Conservation (phyloP, 2,797 vertebrate species). For the Platalea minor region DNA sequence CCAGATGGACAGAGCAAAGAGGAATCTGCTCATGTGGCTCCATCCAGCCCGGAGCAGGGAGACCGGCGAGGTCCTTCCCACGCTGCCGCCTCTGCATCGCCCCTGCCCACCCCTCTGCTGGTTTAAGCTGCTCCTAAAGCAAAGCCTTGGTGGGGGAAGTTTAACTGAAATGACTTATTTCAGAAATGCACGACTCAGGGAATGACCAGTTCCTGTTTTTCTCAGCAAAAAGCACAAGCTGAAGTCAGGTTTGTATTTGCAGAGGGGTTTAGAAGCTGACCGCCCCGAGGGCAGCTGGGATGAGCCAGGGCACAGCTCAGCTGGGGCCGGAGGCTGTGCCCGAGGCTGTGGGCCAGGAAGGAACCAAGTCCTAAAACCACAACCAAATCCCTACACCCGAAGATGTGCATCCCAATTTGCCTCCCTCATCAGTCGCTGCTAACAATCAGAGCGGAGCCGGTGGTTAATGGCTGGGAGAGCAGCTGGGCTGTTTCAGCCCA, state of each 20-base stretch:
- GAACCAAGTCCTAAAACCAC: background rate
- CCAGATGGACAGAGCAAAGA: background rate
- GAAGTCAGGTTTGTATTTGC: background rate
- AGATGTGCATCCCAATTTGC: background rate
- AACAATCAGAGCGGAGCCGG: background rate
- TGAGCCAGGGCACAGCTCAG: background rate
- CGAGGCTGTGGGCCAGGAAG: background rate
- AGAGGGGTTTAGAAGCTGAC: background rate
- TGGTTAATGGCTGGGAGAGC: background rate
- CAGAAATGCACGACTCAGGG: rapidly evolving
- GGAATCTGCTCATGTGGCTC: background rate
- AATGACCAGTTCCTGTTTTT: background rate
- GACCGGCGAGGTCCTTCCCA: rapidly evolving
- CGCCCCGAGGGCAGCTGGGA: background rate
- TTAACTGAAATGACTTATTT: background rate
- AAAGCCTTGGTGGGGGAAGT: background rate
- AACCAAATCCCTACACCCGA: background rate
- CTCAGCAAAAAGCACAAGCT: background rate
- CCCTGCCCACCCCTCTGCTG: rapidly evolving
- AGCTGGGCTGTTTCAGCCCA: background rate
- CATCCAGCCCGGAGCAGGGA: background rate
- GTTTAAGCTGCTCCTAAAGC: background rate
- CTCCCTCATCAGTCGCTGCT: background rate
- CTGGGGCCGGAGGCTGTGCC: background rate
- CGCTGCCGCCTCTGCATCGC: rapidly evolving